Base-by-base conservation (phyloP, 2,888 invertebrate genomes). In the Eustalomyia histrio region DNA sequence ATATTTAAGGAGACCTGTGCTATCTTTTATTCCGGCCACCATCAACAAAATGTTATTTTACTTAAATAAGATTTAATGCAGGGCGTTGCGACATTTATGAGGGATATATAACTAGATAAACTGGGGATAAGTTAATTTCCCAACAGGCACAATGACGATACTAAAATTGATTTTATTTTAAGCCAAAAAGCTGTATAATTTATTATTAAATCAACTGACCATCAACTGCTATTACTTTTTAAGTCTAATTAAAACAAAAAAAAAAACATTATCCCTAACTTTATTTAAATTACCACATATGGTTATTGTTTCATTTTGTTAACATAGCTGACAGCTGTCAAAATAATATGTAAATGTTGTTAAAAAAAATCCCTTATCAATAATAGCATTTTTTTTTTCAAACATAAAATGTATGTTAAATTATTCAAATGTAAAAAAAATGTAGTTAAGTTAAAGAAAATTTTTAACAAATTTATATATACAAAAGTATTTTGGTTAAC, bases 341-440 rank as follows among this genome's bases (percentile, higher is more conserved):
- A 81, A 81, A 81, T 81, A 81, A 81, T 78, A 81, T 81, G 81
- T 81, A 81, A 81, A 81, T 81, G 81, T 67, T 73, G 81, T 63
- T n/a, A n/a, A n/a, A n/a, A 73, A 76, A 72, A 73, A 67, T 35
- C 72, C 61, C 78, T 67, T 79, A 79, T 79, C 78, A 79, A 68
- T 57, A 57, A 73, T 61, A 79, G 50, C 78, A 79, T 72, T 73
- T 78, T 65, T 72, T 73, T 78, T 79, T 61, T 55, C 55, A 55
- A 55, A 24, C 21, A 67, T 72, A 61, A 73, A 79, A 79, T 73
- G 18, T 73, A 79, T 79, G 67, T 61, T 67, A 73, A 79, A 68
- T 73, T 73, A 79, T 79, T 67, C 72, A 67, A 68, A 61, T 65
- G 65, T 53, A 67, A n/a, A 47, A n/a, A 47, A 47, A 47, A 47